Evolutionary conservation across 35 echinoderm and acorn worm species (phyloP).

Genomic region (Lytechinus pictus): DNA sequence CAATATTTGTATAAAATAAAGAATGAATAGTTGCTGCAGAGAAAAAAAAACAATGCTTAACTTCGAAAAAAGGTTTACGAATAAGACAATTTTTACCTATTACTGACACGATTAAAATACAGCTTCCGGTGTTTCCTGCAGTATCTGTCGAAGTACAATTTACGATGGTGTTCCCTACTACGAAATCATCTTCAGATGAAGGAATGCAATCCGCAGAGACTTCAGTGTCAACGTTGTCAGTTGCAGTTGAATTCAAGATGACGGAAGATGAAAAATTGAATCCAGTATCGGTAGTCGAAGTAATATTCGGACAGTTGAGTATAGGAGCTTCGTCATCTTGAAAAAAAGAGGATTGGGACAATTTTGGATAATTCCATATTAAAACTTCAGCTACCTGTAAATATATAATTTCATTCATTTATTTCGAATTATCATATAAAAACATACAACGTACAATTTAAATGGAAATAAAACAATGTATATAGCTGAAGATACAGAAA

Average conservation of each 20-base stretch:
- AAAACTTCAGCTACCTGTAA: too few species aligned
- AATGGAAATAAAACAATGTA: too few species aligned
- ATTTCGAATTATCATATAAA: too few species aligned
- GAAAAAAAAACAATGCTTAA: neutral
- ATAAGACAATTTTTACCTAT: neutral
- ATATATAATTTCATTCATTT: too few species aligned
- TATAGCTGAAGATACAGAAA: too few species aligned
- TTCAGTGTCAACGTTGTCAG: neutral
- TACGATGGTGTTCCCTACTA: neutral
- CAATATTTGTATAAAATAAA: too few species aligned
- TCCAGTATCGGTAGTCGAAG: neutral
- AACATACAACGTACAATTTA: too few species aligned
- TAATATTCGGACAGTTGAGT: neutral
- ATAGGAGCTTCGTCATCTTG: neutral
- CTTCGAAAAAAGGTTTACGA: too few species aligned
- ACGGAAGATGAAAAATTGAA: neutral
- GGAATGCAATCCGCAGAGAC: neutral
- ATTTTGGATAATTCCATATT: too few species aligned
- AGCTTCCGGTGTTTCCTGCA: slow-evolving; percentile 21
- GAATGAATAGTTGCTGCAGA: too few species aligned
- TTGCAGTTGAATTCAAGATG: neutral
- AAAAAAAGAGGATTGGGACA: neutral
- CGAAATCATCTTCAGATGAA: neutral
- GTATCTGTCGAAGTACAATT: neutral
- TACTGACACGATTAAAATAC: neutral